Evolutionary conservation across 2,797 vertebrate species (phyloP).

Genomic region (Chelonia mydas): DNA sequence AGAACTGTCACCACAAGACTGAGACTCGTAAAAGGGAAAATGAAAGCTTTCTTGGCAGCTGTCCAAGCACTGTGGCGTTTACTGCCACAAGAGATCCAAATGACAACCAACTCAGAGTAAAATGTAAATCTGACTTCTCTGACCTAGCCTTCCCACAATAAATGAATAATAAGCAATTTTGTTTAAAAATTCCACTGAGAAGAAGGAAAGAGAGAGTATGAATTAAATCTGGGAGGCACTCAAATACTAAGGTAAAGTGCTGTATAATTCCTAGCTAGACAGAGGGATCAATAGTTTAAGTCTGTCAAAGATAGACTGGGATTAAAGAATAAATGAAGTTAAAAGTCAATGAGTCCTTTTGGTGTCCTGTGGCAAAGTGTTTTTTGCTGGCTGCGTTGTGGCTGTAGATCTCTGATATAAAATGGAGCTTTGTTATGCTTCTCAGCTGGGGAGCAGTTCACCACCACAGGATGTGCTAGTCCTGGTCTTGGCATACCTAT

Average conservation of each 20-base stretch:
- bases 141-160: background rate
- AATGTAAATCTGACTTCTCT: background rate
- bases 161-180: background rate
- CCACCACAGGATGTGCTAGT: background rate
- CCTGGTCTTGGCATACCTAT: background rate
- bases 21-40: background rate
- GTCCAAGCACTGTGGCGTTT: background rate
- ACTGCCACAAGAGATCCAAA: background rate
- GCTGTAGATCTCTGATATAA: background rate
- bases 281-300: background rate
- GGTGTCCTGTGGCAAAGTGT: background rate
- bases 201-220: background rate
- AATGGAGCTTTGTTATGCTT: background rate
- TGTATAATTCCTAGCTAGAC: background rate
- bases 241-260: background rate
- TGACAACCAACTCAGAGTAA: background rate
- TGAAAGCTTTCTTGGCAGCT: constrained; percentile 35
- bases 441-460: background rate
- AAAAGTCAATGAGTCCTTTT: background rate
- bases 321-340: background rate
- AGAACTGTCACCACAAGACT: background rate
- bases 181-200: background rate
- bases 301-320: background rate
- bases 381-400: background rate
- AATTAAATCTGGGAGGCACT: background rate